phyloP scores from a whole-genome alignment of 1,140 invertebrate species.

The Monochamus saltuarius region DNA sequence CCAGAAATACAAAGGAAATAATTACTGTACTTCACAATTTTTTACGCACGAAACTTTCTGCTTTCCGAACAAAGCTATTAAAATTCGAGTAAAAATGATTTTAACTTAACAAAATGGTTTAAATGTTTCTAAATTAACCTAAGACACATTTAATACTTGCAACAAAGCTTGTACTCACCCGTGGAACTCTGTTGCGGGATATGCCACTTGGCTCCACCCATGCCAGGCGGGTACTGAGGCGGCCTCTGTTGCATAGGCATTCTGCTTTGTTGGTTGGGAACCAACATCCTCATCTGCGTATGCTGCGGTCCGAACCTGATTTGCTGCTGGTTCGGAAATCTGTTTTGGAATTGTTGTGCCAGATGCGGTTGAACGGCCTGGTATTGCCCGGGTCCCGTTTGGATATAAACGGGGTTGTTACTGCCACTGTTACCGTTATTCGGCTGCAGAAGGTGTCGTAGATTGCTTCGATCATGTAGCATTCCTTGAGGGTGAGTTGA shows the following conservation, averaged over 20 bases:
- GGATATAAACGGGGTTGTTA: constrained; percentile 47
- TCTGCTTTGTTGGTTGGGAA: constrained; percentile 26
- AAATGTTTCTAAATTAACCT: too few relatives aligned
- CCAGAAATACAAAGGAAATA: too few relatives aligned
- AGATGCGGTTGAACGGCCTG: constrained; percentile 49
- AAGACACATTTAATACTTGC: not conserved
- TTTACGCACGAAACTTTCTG: too few relatives aligned
- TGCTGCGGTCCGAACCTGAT: constrained; percentile 28
- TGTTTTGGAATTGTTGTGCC: constrained; percentile 44
- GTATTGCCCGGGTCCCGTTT: constrained; percentile 48
- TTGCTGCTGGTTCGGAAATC: constrained; percentile 36
- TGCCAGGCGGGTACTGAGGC: constrained; percentile 10
- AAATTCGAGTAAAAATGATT: too few relatives aligned
- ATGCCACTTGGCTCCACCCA: constrained; percentile 61
- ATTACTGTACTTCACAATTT: too few relatives aligned
- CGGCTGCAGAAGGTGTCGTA: constrained; percentile 47
- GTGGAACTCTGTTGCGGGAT: constrained; percentile 61
- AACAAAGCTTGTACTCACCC: constrained; percentile 38
- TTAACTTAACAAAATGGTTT: too few relatives aligned
- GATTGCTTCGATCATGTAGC: constrained; percentile 44
- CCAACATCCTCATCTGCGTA: constrained; percentile 31
- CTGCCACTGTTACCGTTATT: constrained; percentile 19
- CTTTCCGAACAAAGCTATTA: too few relatives aligned
- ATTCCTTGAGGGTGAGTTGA: constrained; percentile 52
- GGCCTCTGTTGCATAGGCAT: constrained; percentile 29